Evolutionary conservation across 2,797 vertebrate species (phyloP).

Genomic region (Catostomus latipinnis): DNA sequence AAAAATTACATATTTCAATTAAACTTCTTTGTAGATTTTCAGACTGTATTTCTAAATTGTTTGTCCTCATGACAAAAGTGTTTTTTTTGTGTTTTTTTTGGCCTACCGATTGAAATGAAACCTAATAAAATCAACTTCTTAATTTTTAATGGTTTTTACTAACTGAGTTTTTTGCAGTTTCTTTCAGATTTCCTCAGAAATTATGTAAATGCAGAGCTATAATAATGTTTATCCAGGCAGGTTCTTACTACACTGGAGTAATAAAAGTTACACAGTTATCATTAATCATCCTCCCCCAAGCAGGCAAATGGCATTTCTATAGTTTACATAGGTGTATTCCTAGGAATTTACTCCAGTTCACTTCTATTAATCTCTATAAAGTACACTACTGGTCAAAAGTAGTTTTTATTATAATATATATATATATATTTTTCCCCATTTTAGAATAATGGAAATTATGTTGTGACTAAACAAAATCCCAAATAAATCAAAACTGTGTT

Average conservation of each 20-base stretch:
- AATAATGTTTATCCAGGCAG: not conserved
- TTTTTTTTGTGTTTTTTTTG: conserved; percentile 21
- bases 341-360: not conserved
- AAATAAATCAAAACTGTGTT: no score
- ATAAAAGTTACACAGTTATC: not conserved
- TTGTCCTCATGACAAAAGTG: conserved; percentile 70
- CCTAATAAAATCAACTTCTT: conserved; percentile 76
- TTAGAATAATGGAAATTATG: no score
- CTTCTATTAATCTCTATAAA: not conserved
- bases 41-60: conserved; percentile 70
- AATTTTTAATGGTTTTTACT: conserved; percentile 52
- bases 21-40: conserved; percentile 75
- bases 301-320: not conserved
- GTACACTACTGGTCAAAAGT: no score
- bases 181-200: not conserved
- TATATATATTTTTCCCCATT: no score
- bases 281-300: not conserved
- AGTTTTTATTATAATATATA: conserved; percentile 8
- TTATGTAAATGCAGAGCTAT: not conserved
- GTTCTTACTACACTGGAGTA: not conserved
- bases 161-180: conserved; percentile 17
- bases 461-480: no score
- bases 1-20: conserved; percentile 65
- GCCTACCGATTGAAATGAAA: conserved; percentile 81
- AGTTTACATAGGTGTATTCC: not conserved